phyloP scores from a whole-genome alignment of 1,140 invertebrate genomes.

The Heliconius hermathena region DNA sequence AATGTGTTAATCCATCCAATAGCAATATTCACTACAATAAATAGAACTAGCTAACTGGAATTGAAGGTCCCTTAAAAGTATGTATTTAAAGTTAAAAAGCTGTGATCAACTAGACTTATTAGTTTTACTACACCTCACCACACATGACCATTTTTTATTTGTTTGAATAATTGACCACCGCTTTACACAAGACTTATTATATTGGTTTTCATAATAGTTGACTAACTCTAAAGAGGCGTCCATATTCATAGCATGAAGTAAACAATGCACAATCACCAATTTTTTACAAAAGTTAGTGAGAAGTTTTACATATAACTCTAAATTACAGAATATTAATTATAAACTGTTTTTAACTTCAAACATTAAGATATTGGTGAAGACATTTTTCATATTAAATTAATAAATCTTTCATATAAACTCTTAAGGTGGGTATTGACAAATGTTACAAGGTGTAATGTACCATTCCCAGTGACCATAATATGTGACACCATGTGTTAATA shows the following conservation, averaged over 20 bases:
- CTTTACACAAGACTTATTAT: slow-evolving; percentile 77
- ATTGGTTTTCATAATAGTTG: slow-evolving; percentile 76
- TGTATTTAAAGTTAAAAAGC: slow-evolving; percentile 72
- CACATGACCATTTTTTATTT: slow-evolving; percentile 12
- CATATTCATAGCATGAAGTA: slow-evolving; percentile 78
- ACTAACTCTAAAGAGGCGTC: slow-evolving; percentile 80
- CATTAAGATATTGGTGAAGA: slow-evolving; percentile 66
- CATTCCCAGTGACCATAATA: too few species aligned
- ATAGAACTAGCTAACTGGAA: slow-evolving; percentile 81
- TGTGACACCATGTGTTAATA: too few species aligned
- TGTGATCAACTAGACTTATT: slow-evolving; percentile 69
- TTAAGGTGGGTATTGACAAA: neutral
- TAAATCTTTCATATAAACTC: slow-evolving; percentile 1
- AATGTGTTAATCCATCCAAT: slow-evolving; percentile 69
- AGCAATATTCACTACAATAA: slow-evolving; percentile 78
- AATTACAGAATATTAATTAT: slow-evolving; percentile 61
- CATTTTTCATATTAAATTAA: slow-evolving; percentile 10
- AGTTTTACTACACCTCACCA: slow-evolving; percentile 19
- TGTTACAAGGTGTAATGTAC: too few species aligned
- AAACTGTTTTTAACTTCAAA: slow-evolving; percentile 67
- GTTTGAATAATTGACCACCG: slow-evolving; percentile 70
- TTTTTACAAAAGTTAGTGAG: slow-evolving; percentile 75
- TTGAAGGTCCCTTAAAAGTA: slow-evolving; percentile 82
- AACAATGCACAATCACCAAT: slow-evolving; percentile 76
- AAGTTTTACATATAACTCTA: slow-evolving; percentile 75